These are phyloP conservation scores for Bradypodion ventrale DNA, from an alignment of 2,797 vertebrate genomes.

Conservation along the genomic window DNA sequence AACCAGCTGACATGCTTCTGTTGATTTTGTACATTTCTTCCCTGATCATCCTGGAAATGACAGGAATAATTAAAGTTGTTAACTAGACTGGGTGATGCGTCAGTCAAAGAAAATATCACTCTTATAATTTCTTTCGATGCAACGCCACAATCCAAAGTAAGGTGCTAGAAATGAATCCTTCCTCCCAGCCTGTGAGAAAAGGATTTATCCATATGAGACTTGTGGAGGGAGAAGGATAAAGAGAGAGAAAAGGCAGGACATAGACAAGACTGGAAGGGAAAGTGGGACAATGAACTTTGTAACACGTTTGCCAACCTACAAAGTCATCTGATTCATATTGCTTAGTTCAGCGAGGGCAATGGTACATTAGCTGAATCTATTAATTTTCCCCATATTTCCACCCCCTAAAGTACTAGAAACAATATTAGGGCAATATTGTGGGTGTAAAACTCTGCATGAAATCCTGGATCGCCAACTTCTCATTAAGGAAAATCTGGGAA, in stretches of 20 bases:
- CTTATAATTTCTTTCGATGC: slow-evolving; percentile 58
- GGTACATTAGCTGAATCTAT: neutral
- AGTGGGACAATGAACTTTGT: slow-evolving; percentile 40
- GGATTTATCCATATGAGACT: slow-evolving; percentile 48
- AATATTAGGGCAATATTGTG: too few species aligned
- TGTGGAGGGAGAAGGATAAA: neutral
- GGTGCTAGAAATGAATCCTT: slow-evolving; percentile 64
- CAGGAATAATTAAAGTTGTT: slow-evolving; percentile 75
- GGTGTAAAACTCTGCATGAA: too few species aligned
- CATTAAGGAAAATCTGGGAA: too few species aligned
- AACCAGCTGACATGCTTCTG: slow-evolving; percentile 70
- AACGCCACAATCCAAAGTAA: slow-evolving; percentile 50
- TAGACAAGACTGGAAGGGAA: slow-evolving; percentile 25
- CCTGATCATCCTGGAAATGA: slow-evolving; percentile 67
- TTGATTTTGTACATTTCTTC: slow-evolving; percentile 65
- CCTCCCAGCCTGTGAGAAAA: slow-evolving; percentile 52
- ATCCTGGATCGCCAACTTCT: too few species aligned
- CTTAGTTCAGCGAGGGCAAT: neutral
- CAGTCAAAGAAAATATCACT: slow-evolving; percentile 70
- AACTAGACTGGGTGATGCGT: slow-evolving; percentile 68
- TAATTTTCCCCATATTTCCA: neutral
- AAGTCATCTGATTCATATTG: slow-evolving; percentile 26
- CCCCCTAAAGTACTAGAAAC: neutral
- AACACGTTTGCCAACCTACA: slow-evolving; percentile 29
- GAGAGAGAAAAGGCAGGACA: neutral